Base-by-base conservation (phyloP, 2,113 vertebrate genomes). In the Sylvicapra grimmia region DNA sequence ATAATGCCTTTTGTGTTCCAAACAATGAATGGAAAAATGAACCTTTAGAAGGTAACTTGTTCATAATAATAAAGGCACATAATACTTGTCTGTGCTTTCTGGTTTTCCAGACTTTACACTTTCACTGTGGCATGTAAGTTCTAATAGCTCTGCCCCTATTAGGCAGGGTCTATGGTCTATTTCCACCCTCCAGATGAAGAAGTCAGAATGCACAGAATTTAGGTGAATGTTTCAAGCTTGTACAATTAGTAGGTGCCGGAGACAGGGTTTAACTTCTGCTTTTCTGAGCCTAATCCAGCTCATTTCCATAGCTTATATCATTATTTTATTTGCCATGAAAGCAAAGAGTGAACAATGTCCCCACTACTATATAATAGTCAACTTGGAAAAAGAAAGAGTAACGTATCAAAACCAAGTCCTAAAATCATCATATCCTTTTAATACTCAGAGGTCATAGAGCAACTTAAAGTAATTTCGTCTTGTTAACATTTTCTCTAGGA, bases 401-500 rank as follows among this genome's bases (percentile, higher is more conserved):
- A 40, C 5, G 21, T 59, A 63, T 3, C n/a, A 92, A 96, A 94
- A 61, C 51, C 31, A 72, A 63, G 27, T 72, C 23, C 33, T 65
- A 58, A 93, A 84, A 63, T 68, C 14, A 59, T 80, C 6, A 89
- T 49, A 72, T 59, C 12, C 54, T 89, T 83, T 77, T 84, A 83
- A 54, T 79, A 53, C 44, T 51, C 84, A 56, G 44, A 90, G 29
- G 16, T 84, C 63, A 79, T 31, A 61, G 27, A 93, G 18, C 1
- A 95, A 58, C 10, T 86, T 90, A 86, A 90, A 86, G 27, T 51
- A 75, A 89, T 95, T 88, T 83, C 2, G 9, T 9, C 27, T 14
- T 84, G 56, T 63, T 89, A 94, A 51, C 21, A 59, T 94, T 93
- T 97, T 89, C 88, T 86, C 58, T 93, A 75, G 56, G 23, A 95